A percentile compares a stretch with the other conserved stretches of the same genome.
Evolutionary conservation across 2,113 vertebrate species (phyloP).

Genomic region (Epinephelus moara): DNA sequence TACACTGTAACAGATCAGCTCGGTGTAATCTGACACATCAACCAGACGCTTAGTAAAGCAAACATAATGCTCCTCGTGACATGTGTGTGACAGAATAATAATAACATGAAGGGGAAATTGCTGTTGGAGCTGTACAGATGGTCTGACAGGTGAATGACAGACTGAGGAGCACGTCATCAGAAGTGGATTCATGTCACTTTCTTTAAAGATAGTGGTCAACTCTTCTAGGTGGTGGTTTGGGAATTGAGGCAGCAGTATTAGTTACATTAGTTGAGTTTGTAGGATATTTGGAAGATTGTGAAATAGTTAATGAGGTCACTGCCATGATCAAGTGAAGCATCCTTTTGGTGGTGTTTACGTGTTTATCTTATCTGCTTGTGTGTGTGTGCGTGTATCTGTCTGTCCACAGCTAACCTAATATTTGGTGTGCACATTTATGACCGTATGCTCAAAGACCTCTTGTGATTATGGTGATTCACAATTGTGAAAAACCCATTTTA

Average conservation of each 20-base stretch:
- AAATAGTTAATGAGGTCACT: no score
- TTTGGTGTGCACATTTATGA: no score
- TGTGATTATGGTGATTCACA: no score
- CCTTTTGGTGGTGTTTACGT: no score
- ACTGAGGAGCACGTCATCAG: neutral
- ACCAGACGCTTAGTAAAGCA: neutral
- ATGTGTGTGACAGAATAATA: neutral
- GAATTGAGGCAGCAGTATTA: neutral
- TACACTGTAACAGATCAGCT: slow-evolving; percentile 8
- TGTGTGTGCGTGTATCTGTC: no score
- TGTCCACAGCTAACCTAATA: no score
- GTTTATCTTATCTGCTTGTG: no score
- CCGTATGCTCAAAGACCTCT: no score
- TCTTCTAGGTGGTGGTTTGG: neutral
- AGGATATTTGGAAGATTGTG: no score
- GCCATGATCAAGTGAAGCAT: no score
- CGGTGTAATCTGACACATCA: slow-evolving; percentile 21
- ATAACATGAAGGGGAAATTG: neutral
- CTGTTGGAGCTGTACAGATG: slow-evolving; percentile 8
- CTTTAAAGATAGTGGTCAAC: neutral
- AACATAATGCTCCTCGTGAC: neutral
- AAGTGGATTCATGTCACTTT: neutral
- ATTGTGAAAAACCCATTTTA: no score
- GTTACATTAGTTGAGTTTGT: neutral
- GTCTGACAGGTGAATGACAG: neutral